These are phyloP conservation scores for Edolisoma coerulescens DNA, from an alignment of 2,113 vertebrate species.

Conservation along the genomic window DNA sequence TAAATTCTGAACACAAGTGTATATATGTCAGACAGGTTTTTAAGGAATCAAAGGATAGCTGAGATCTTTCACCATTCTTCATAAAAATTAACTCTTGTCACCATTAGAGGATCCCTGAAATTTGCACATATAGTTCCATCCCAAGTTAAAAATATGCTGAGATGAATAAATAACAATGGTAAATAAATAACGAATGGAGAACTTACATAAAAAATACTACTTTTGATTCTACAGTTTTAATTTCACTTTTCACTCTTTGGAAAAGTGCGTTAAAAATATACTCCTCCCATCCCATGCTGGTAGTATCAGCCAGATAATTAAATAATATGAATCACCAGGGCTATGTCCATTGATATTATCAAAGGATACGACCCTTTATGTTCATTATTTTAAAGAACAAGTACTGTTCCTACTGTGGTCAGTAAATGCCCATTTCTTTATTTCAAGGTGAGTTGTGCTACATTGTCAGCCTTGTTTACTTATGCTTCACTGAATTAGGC, in stretches of 20 bases:
- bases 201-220: not conserved
- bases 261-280: not conserved
- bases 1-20: not conserved
- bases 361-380: not conserved
- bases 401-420: not conserved
- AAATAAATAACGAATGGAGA: not conserved
- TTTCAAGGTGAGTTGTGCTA: conserved; percentile 25
- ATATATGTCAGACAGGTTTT: not conserved
- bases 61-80: not conserved
- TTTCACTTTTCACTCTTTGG: not conserved
- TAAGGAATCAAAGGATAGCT: not conserved
- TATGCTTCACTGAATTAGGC: conserved; percentile 9
- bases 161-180: not conserved
- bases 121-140: not conserved
- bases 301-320: not conserved
- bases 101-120: not conserved
- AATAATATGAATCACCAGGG: rapidly evolving
- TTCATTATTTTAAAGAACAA: not conserved
- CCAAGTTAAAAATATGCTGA: not conserved
- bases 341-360: not conserved
- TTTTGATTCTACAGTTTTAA: not conserved
- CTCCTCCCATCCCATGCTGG: not conserved
- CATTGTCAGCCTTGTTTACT: conserved; percentile 28
- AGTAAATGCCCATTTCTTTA: not conserved
- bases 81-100: not conserved